phyloP scores from a whole-genome alignment of 2,888 invertebrate species.

The Zygaena filipendulae region DNA sequence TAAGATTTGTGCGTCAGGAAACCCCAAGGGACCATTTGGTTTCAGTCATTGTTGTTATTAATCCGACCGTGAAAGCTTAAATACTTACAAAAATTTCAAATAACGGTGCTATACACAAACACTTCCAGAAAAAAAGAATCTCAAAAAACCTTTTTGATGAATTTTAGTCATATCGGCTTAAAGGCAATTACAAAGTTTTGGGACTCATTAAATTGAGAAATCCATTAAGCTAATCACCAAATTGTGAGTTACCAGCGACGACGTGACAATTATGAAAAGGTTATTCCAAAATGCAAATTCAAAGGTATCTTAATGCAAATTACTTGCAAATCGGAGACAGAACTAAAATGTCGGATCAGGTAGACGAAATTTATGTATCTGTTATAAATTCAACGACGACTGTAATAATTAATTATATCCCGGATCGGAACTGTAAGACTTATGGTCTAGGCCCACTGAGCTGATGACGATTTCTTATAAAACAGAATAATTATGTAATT shows the following conservation, averaged over 20 bases:
- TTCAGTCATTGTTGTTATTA: slow-evolving; percentile 39
- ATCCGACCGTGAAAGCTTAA: slow-evolving; percentile 37
- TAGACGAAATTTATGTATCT: too few species aligned
- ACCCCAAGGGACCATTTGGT: slow-evolving; percentile 39
- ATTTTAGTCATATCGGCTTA: slow-evolving; percentile 47
- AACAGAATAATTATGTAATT: too few species aligned
- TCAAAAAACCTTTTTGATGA: slow-evolving; percentile 33
- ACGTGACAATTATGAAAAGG: slow-evolving; percentile 58
- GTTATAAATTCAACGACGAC: too few species aligned
- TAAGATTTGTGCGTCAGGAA: slow-evolving; percentile 46
- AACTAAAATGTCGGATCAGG: too few species aligned
- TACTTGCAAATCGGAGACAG: slow-evolving; percentile 50
- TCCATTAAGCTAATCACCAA: slow-evolving; percentile 59
- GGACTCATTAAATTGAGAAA: slow-evolving; percentile 58
- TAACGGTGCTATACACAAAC: slow-evolving; percentile 24
- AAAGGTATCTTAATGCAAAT: slow-evolving; percentile 54
- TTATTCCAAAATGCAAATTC: slow-evolving; percentile 57
- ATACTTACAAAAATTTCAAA: slow-evolving; percentile 33
- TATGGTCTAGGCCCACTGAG: too few species aligned
- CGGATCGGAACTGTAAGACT: too few species aligned
- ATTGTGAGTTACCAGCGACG: slow-evolving; percentile 48
- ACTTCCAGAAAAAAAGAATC: slow-evolving; percentile 23
- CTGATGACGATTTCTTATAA: too few species aligned
- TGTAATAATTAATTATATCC: too few species aligned
- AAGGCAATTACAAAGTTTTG: slow-evolving; percentile 52